Percentiles rank a stretch among this genome's conserved stretches.
phyloP scores from a whole-genome alignment of 2,888 invertebrate genomes.

The Xestia xanthographa region DNA sequence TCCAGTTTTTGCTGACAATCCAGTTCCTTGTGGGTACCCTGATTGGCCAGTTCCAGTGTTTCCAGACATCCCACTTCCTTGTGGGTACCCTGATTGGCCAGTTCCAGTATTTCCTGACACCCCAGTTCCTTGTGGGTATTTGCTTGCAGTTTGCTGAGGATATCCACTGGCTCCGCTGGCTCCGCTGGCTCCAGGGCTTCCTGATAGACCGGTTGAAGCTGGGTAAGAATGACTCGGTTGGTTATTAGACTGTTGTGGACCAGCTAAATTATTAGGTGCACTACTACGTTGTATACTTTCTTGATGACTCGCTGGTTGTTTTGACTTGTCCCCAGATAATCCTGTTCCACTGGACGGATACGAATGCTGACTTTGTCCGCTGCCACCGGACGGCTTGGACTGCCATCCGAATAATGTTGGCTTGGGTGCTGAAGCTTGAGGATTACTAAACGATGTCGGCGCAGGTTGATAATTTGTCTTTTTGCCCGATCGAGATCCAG shows the following conservation, averaged over 20 bases:
- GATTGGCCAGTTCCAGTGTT: constrained; percentile 52
- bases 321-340: constrained; percentile 79
- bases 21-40: constrained; percentile 70
- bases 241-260: constrained; percentile 72
- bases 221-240: constrained; percentile 81
- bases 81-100: constrained; percentile 4
- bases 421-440: constrained; percentile 80
- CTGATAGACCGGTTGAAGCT: constrained; percentile 82
- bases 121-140: constrained; percentile 63
- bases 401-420: constrained; percentile 84
- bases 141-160: constrained; percentile 70
- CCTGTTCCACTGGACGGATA: constrained; percentile 85
- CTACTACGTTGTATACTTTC: constrained; percentile 82
- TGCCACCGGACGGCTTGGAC: constrained; percentile 73
- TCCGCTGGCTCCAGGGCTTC: constrained; percentile 68
- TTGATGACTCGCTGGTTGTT: constrained; percentile 77
- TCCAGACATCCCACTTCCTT: constrained; percentile 61
- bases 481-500: constrained; percentile 78
- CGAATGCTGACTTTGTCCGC: constrained; percentile 78
- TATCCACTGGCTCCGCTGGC: constrained; percentile 61
- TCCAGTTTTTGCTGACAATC: constrained; percentile 48
- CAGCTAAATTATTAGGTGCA: constrained; percentile 73
- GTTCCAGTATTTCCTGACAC: constrained; percentile 43
- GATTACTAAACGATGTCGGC: constrained; percentile 84
- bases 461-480: constrained; percentile 81